Base-by-base conservation (phyloP, 2,888 invertebrate genomes). In the Drosophila cyrtoloma region DNA sequence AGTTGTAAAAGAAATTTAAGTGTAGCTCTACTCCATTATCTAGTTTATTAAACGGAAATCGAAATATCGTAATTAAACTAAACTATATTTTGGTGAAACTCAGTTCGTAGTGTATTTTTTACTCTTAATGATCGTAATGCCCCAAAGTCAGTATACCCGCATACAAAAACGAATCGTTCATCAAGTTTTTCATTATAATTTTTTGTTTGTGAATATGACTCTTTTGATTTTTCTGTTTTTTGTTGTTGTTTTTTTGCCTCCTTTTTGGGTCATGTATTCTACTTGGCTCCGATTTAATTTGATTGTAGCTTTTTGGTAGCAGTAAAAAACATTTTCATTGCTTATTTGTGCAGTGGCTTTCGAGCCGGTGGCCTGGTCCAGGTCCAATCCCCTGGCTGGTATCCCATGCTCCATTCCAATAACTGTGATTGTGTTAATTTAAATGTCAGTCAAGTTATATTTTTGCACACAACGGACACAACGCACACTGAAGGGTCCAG, bases 361-460 rank as follows among this genome's bases (percentile, higher is more conserved):
- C 67, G 79, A 61, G 71, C 59, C 77, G 51, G 60, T 37, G 37
- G 26, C 10, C 55, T 56, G 59, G 51, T 64, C 19, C 50, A 51
- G 58, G 32, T 52, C 53, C 50, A 5, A 26, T 47, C 71, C 75
- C 68, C 68, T 65, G 61, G 75, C 75, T 72, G 71, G 47, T 72
- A 64, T 74, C 72, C 84, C 82, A 75, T 86, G 89, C 82, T 79
- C 86, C 86, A 86, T 82, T 77, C 90, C 86, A 89, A 88, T 90
- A 88, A 88, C 90, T 84, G 87, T 88, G 87, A 88, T 88, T 88
- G 87, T 88, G 87, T 90, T 88, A 88, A 88, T 88, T 88, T 88
- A 88, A 88, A 88, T 88, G 87, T 88, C 87, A 88, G 87, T 90
- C 87, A 88, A 88, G 87, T 90, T 90, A 88, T 90, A 90, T 89